Percentiles rank a stretch among this genome's conserved stretches.
phyloP scores from a whole-genome alignment of 2,888 invertebrate species.

The Onthophagus sagittarius region DNA sequence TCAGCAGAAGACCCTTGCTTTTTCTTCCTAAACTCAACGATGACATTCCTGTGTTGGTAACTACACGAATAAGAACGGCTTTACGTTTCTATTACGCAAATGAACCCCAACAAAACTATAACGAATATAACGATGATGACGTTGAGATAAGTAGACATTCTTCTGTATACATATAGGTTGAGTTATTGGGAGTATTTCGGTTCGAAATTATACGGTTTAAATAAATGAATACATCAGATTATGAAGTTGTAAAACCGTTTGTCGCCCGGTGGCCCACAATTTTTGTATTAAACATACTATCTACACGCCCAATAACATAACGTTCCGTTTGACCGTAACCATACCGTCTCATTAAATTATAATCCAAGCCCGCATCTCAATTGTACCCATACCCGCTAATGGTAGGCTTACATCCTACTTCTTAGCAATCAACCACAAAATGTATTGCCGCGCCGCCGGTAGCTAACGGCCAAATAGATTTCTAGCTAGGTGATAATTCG shows the following conservation, averaged over 20 bases:
- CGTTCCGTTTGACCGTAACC: neutral
- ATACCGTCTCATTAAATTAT: neutral
- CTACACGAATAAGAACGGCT: neutral
- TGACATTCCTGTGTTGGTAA: neutral
- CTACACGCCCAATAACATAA: neutral
- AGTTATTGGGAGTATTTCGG: too few relatives aligned
- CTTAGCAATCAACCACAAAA: neutral
- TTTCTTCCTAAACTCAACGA: neutral
- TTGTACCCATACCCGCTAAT: neutral
- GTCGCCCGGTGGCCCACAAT: too few relatives aligned
- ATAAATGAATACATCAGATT: too few relatives aligned
- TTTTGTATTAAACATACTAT: neutral
- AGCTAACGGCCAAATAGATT: neutral
- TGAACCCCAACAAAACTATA: neutral
- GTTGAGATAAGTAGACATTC: too few relatives aligned
- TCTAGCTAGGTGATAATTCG: neutral
- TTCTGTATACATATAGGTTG: too few relatives aligned
- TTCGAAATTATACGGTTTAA: too few relatives aligned
- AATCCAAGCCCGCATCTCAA: neutral
- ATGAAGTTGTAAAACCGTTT: too few relatives aligned
- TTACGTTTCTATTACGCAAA: neutral
- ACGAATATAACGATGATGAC: neutral
- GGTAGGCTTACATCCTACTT: neutral
- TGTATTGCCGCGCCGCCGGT: neutral
- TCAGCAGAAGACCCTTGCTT: neutral